Conservation (phyloP, 1,140 invertebrate species). For the Batillaria attramentaria region DNA sequence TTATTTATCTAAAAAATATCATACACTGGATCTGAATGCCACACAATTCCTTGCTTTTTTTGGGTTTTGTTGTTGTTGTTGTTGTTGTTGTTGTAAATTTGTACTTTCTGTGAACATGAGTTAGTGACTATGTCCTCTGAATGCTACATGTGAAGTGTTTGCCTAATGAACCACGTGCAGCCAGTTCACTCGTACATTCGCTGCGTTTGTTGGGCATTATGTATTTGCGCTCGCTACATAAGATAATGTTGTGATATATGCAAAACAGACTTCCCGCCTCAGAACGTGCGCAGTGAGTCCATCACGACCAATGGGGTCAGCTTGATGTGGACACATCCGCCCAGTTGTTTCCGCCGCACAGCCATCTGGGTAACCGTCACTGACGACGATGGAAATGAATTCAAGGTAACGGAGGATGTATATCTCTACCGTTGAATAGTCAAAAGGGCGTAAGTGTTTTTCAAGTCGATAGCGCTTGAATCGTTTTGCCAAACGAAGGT, state of each 20-base stretch:
- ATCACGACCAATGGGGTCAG: neutral
- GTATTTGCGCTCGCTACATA: neutral
- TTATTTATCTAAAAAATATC: neutral
- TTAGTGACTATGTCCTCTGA: neutral
- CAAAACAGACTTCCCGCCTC: slow-evolving; percentile 14
- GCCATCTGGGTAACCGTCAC: neutral
- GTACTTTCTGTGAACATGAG: neutral
- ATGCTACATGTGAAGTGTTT: no score
- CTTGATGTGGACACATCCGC: slow-evolving; percentile 9
- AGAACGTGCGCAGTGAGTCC: neutral
- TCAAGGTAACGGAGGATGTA: no score
- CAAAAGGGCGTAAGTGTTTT: no score
- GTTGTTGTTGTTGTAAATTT: neutral
- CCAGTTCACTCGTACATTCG: neutral
- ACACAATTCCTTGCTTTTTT: neutral
- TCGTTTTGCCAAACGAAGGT: no score
- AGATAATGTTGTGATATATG: neutral
- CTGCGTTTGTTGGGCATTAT: neutral
- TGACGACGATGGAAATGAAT: neutral
- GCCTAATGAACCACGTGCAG: no score
- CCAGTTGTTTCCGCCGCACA: slow-evolving; percentile 3
- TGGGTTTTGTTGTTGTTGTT: neutral
- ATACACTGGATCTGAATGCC: neutral
- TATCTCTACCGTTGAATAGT: no score
- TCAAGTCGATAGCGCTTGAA: no score